Evolutionary conservation across 1,140 invertebrate species (phyloP).

Genomic region (Oedothorax gibbosus): DNA sequence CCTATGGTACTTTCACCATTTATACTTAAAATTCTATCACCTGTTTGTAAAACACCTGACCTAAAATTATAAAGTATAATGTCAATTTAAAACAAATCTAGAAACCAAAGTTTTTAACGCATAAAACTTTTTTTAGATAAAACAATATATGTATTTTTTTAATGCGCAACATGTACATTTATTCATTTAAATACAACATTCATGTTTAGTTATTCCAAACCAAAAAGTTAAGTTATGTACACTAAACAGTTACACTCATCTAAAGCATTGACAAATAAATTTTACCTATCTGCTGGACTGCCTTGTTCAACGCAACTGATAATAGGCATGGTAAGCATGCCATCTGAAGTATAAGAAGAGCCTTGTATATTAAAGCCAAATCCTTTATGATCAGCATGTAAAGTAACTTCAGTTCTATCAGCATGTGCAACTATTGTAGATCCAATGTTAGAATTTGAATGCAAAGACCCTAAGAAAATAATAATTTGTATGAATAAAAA

Average conservation of each 20-base stretch:
- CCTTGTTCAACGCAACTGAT: slow-evolving; percentile 77
- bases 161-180: too few relatives aligned
- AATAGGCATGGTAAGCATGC: slow-evolving; percentile 67
- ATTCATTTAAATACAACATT: too few relatives aligned
- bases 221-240: too few relatives aligned
- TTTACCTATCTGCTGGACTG: slow-evolving; percentile 80
- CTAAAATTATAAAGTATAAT: slow-evolving; percentile 65
- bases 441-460: slow-evolving; percentile 63
- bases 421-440: slow-evolving; percentile 75
- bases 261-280: slow-evolving; percentile 22
- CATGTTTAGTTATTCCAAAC: too few relatives aligned
- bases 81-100: background rate
- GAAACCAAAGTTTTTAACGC: background rate
- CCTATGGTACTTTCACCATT: slow-evolving; percentile 75
- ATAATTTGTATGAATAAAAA: background rate
- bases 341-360: slow-evolving; percentile 56
- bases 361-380: slow-evolving; percentile 71
- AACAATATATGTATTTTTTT: too few relatives aligned
- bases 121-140: too few relatives aligned
- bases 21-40: slow-evolving; percentile 84
- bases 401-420: slow-evolving; percentile 77
- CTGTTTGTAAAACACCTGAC: slow-evolving; percentile 82
- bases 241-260: background rate
- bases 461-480: slow-evolving; percentile 33
- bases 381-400: slow-evolving; percentile 72